Percentiles rank a stretch among this genome's conserved stretches.
phyloP scores from a whole-genome alignment of 2,888 invertebrate genomes.

The Cryptocephalus moraei region DNA sequence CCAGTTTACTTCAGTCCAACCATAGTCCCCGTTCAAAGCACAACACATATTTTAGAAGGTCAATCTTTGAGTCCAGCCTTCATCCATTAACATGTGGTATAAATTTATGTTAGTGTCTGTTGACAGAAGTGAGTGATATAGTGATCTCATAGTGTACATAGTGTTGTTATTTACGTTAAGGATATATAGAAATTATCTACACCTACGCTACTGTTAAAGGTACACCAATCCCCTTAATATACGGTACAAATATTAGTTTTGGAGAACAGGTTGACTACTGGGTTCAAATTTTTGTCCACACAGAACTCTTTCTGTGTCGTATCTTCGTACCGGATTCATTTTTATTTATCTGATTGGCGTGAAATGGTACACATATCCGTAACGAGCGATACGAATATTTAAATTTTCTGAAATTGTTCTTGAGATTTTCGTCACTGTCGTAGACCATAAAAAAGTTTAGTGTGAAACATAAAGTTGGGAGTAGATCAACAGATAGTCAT shows the following conservation, averaged over 20 bases:
- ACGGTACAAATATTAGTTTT: conserved; percentile 9
- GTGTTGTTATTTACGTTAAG: conserved; percentile 16
- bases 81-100: conserved; percentile 23
- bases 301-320: too few relatives aligned
- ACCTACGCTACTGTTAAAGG: conserved; percentile 5
- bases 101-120: conserved; percentile 16
- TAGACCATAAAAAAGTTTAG: too few relatives aligned
- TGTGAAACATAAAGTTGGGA: too few relatives aligned
- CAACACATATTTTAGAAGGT: conserved; percentile 24
- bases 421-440: too few relatives aligned
- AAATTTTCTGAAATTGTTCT: too few relatives aligned
- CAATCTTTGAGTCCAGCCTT: conserved; percentile 20
- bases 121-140: conserved; percentile 18
- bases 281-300: too few relatives aligned
- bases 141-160: conserved; percentile 18
- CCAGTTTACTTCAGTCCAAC: conserved; percentile 35
- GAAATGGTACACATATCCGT: too few relatives aligned
- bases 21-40: conserved; percentile 30
- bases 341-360: too few relatives aligned
- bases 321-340: too few relatives aligned
- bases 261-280: not conserved
- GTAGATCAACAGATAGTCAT: too few relatives aligned
- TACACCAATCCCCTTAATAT: conserved; percentile 10
- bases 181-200: conserved; percentile 13
- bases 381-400: too few relatives aligned